Evolutionary conservation across 2,797 vertebrate genomes (phyloP), one percentile per base, ranked within the genome.

Genomic region (Clarias pachynema): DNA sequence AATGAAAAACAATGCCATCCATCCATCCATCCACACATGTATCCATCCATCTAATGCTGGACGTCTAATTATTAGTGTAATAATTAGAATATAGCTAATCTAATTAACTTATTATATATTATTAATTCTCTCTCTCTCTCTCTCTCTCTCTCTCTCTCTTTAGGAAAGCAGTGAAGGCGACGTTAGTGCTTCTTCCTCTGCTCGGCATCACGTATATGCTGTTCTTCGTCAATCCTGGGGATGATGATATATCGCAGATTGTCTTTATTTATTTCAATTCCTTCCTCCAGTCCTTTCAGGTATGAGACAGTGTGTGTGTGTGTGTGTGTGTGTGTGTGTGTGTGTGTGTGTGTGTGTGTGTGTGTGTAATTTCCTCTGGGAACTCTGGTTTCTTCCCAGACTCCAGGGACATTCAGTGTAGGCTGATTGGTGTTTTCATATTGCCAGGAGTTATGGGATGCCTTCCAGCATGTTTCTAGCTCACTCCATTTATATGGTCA

Each of bases 211-310:
- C 98, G 82, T 99, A 99, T 91, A 99, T 99, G 96, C 96, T 99
- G 66, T 99, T 99, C 94, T 98, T 99, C 4, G 95, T 99, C 90
- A 99, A 98, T 88, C 98, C 98, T 0, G 97, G 98, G 2, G 97
- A 99, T 89, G 97, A 99, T 18, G 97, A 99, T 90, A 97, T 99
- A 90, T 98, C 98, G 0, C 97, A 99, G 91, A 97, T 99, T 0
- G 97, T 99, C 88, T 99, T 99, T 93, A 96, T 99, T 94, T 99
- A 99, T 85, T 99, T 99, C 93, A 99, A 99, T 94, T 99, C 98
- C 77, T 98, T 99, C 91, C 91, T 99, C 62, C 98, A 99, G 93
- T 99, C 98, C 8, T 99, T 99, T 93, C 98, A 99, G 97, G 98
- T 97, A 91, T 20, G 79, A 49, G 20, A 3, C 31, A 29, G 44